Conservation (phyloP, 2,888 invertebrate genomes). For the Eupithecia vulgata region DNA sequence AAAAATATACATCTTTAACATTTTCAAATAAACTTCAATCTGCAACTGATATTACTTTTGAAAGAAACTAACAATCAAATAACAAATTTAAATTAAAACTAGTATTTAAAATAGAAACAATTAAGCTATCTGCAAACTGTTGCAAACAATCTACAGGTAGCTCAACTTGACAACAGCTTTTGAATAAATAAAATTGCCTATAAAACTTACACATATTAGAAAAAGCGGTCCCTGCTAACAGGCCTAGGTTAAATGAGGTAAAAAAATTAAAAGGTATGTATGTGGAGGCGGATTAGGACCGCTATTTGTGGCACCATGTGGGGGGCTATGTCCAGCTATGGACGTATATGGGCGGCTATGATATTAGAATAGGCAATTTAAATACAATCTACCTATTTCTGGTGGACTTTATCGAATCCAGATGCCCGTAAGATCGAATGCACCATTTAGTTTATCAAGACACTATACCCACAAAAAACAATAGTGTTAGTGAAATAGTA, state of each 20-base stretch:
- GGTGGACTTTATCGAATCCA: too few species aligned
- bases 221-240: background rate
- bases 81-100: too few species aligned
- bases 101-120: too few species aligned
- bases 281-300: background rate
- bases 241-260: background rate
- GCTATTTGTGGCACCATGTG: background rate
- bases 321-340: too few species aligned
- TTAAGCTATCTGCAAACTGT: too few species aligned
- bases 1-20: slow-evolving; percentile 20
- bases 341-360: background rate
- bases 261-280: too few species aligned
- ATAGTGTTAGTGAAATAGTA: too few species aligned
- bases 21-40: slow-evolving; percentile 16
- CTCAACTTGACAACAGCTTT: too few species aligned
- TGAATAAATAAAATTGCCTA: background rate
- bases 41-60: slow-evolving; percentile 15
- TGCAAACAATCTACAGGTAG: too few species aligned
- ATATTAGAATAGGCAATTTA: background rate
- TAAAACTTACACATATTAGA: background rate
- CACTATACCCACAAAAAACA: background rate
- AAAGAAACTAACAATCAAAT: too few species aligned
- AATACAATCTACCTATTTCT: too few species aligned
- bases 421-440: background rate
- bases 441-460: background rate